These are phyloP conservation scores for Branchipolynoe longqiensis DNA, from an alignment of 2,888 invertebrate species.

Conservation along the genomic window DNA sequence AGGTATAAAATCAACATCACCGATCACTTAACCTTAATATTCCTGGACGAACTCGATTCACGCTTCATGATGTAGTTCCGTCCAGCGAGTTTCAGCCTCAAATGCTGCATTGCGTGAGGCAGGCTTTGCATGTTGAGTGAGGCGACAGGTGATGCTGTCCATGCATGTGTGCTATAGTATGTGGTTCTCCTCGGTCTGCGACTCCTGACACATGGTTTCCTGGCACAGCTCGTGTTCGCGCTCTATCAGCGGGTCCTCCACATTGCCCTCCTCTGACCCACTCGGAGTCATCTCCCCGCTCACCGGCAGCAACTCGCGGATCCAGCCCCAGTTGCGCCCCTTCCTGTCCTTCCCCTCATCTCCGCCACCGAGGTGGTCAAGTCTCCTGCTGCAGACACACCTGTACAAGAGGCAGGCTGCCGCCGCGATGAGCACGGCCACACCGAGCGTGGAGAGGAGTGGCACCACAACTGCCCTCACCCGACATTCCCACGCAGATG, in stretches of 20 bases:
- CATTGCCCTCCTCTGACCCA: conserved; percentile 49
- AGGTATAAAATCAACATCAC: too few relatives aligned
- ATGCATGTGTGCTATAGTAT: conserved; percentile 3
- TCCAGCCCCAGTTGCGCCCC: conserved; percentile 53
- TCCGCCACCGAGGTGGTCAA: not conserved
- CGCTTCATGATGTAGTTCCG: too few relatives aligned
- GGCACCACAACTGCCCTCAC: conserved; percentile 47
- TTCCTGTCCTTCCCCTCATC: conserved; percentile 37
- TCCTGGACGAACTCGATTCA: too few relatives aligned
- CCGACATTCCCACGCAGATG: conserved; percentile 51
- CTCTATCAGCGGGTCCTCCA: conserved; percentile 55
- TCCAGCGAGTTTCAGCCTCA: too few relatives aligned
- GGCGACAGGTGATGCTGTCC: not conserved
- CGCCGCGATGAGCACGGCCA: not conserved
- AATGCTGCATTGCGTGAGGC: too few relatives aligned
- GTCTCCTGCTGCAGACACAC: not conserved
- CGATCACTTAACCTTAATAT: too few relatives aligned
- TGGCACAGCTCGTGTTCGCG: conserved; percentile 45
- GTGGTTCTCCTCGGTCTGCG: conserved; percentile 48
- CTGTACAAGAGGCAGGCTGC: not conserved
- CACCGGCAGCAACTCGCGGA: conserved; percentile 54
- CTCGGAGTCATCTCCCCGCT: conserved; percentile 55
- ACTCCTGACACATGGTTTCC: conserved; percentile 47
- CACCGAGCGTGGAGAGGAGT: conserved; percentile 22
- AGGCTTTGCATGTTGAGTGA: not conserved